Evolutionary conservation across 2,113 vertebrate genomes (phyloP), one percentile per base, ranked within the genome.

Genomic region (Thamnophis sirtalis): DNA sequence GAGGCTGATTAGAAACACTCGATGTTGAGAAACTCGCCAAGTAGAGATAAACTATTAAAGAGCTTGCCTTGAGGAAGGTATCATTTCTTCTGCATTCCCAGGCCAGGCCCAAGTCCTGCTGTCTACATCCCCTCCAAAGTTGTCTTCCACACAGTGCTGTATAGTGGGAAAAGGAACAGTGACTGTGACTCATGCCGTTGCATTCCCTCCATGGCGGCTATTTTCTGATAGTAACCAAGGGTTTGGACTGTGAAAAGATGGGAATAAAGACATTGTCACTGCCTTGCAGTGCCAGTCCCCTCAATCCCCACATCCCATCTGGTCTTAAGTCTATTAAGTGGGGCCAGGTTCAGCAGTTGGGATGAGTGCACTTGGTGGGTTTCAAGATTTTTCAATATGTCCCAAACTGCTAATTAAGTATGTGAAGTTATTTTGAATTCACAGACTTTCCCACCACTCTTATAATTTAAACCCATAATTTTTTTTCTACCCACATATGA

Each of bases 331-430:
- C 24, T 68, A 87, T 85, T 60, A 54, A 54, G 58, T 19, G 50
- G 43, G 49, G 38, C 28, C 84, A 33, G 58, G 80, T 22, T 91
- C 10, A 19, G 48, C 73, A 85, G 15, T 86, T 86, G 28, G 28
- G 60, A 88, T 88, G 43, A 60, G 88, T 56, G 94, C 80, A 38
- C 68, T 60, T 87, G 94, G 87, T 26, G 93, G 90, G 33, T 91
- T 58, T 88, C 94, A 93, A 92, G 92, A 80, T 91, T 95, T 94
- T 88, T 58, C 73, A 90, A 88, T 54, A 22, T 91, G 50, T 85
- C 87, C 92, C 90, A 11, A 87, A 1, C 86, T 73, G 38, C 89
- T 95, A 89, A 93, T 92, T 92, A 90, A 88, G 86, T 56, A 1
- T 9, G 48, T 92, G 91, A 95, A 73, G n/a, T 0, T 0, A 6